Percentiles rank a stretch among this genome's conserved stretches.
These are phyloP conservation scores for Labroides dimidiatus DNA, from an alignment of 2,797 vertebrate genomes.

Conservation along the genomic window DNA sequence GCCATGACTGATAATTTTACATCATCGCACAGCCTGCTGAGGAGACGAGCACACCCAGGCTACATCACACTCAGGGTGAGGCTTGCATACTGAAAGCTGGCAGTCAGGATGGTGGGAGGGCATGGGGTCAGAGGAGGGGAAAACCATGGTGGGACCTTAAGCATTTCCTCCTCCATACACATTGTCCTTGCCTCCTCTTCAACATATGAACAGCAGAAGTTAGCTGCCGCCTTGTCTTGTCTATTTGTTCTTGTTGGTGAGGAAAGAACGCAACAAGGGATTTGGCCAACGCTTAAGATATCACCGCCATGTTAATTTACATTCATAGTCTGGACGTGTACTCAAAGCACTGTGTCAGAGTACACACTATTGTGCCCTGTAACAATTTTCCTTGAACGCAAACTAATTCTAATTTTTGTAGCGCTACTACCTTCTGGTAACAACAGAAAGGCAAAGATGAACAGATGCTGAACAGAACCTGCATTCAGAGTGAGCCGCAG, in stretches of 20 bases:
- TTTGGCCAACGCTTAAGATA: conserved; percentile 45
- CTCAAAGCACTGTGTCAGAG: conserved; percentile 46
- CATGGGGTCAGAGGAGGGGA: neutral
- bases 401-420: conserved; percentile 43
- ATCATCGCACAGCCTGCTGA: conserved; percentile 79
- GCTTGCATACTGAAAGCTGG: conserved; percentile 66
- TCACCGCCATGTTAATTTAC: conserved; percentile 69
- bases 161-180: conserved; percentile 33
- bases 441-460: conserved; percentile 31
- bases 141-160: conserved; percentile 33
- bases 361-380: conserved; percentile 60
- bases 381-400: conserved; percentile 53
- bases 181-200: conserved; percentile 20
- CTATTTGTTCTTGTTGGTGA: conserved; percentile 15
- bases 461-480: conserved; percentile 3
- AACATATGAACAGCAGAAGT: conserved; percentile 9
- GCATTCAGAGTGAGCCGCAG: conserved; percentile 19
- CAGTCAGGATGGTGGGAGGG: conserved; percentile 49
- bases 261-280: conserved; percentile 33
- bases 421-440: conserved; percentile 24
- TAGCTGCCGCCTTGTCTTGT: neutral
- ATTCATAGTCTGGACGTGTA: conserved; percentile 79
- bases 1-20: conserved; percentile 86
- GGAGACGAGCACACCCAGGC: conserved; percentile 26
- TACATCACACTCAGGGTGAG: conserved; percentile 37